phyloP scores from a whole-genome alignment of 2,888 invertebrate genomes.

The Amphipoea lucens region DNA sequence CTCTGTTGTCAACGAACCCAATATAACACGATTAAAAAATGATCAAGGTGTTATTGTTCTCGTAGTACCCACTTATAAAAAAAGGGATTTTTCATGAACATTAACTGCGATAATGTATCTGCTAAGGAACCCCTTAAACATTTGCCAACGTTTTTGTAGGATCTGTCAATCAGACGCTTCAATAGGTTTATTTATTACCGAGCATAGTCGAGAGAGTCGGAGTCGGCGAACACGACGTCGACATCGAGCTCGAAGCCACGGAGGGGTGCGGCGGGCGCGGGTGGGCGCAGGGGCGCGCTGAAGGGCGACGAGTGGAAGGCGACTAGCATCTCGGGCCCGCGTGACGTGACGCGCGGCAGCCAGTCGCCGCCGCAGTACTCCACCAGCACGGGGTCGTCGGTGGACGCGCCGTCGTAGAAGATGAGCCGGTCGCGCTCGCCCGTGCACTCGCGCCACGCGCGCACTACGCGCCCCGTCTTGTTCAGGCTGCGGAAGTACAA shows the following conservation, averaged over 20 bases:
- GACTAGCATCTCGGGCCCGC: conserved; percentile 95
- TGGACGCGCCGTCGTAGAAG: conserved; percentile 95
- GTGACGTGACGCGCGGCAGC: conserved; percentile 93
- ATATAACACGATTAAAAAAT: not conserved
- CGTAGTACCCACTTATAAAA: not conserved
- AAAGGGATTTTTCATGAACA: not conserved
- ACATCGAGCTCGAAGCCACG: conserved; percentile 95
- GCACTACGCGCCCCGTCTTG: conserved; percentile 93
- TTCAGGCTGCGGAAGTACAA: conserved; percentile 88
- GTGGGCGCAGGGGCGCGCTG: conserved; percentile 93
- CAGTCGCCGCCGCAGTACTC: conserved; percentile 97
- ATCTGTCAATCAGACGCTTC: not conserved
- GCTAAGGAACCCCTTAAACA: not conserved
- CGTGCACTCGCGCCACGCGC: conserved; percentile 96
- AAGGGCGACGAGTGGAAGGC: conserved; percentile 96
- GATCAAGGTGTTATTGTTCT: not conserved
- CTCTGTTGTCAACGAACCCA: conserved; percentile 72
- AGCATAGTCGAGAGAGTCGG: conserved; percentile 96
- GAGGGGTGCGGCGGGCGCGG: conserved; percentile 92
- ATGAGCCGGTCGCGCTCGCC: conserved; percentile 95
- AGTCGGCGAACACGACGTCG: conserved; percentile 96
- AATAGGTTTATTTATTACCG: conserved; percentile 75
- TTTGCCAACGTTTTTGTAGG: not conserved
- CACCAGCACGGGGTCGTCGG: conserved; percentile 95
- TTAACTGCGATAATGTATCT: not conserved